phyloP scores from a whole-genome alignment of 2,797 vertebrate species.

The Meriones psammophilus region DNA sequence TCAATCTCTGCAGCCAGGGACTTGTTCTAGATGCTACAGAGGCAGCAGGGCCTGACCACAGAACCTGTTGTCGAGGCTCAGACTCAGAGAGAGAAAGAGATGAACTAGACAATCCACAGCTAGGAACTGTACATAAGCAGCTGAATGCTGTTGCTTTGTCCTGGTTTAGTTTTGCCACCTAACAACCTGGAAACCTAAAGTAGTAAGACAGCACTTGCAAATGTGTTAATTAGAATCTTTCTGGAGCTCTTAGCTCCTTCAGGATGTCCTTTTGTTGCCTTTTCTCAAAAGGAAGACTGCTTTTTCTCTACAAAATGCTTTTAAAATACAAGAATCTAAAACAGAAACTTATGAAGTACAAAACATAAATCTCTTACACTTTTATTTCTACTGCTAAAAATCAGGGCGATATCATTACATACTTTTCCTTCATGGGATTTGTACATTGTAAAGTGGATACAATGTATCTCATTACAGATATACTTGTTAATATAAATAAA shows the following conservation, averaged over 20 bases:
- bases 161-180: neutral
- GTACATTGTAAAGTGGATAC: neutral
- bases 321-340: slow-evolving; percentile 27
- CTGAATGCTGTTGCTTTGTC: neutral
- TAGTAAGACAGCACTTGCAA: neutral
- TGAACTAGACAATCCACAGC: neutral
- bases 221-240: neutral
- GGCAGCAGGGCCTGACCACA: neutral
- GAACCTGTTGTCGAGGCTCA: neutral
- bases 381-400: slow-evolving; percentile 26
- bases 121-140: neutral
- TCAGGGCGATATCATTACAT: neutral
- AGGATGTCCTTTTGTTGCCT: neutral
- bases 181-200: slow-evolving; percentile 42
- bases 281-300: slow-evolving; percentile 34
- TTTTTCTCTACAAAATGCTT: slow-evolving; percentile 32
- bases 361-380: slow-evolving; percentile 31
- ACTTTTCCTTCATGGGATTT: neutral
- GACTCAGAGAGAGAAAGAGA: slow-evolving; percentile 45
- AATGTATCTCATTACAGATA: neutral
- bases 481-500: neutral
- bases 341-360: neutral
- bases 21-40: slow-evolving; percentile 19
- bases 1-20: neutral
- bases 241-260: neutral